phyloP scores from a whole-genome alignment of 2,113 vertebrate genomes.

The Poeciliopsis prolifica region DNA sequence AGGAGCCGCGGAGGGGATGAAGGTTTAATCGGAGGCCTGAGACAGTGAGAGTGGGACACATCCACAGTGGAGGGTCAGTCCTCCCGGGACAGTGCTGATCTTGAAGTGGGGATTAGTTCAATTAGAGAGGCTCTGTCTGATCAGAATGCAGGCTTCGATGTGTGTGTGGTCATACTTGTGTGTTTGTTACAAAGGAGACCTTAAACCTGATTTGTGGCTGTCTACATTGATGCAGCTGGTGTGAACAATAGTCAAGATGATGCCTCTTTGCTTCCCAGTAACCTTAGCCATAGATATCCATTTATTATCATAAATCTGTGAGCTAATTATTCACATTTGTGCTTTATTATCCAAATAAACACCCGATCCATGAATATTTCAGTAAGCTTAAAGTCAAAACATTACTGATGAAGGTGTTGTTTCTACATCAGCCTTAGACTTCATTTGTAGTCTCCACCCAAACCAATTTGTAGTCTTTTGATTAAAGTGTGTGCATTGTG shows the following conservation, averaged over 20 bases:
- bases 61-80: conserved; percentile 75
- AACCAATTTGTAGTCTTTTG: background rate
- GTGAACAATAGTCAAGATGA: conserved; percentile 51
- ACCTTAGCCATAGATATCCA: conserved; percentile 49
- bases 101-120: conserved; percentile 94
- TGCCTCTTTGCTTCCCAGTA: conserved; percentile 45
- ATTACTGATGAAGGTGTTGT: background rate
- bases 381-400: conserved; percentile 12
- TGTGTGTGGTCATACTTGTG: conserved; percentile 30
- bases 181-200: conserved; percentile 23
- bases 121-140: conserved; percentile 83
- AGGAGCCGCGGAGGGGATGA: conserved; percentile 75
- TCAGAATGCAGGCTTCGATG: conserved; percentile 57
- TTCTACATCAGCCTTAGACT: background rate
- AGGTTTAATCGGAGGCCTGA: conserved; percentile 66
- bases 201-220: conserved; percentile 64
- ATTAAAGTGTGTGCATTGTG: background rate
- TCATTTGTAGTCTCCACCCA: background rate
- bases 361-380: conserved; percentile 63
- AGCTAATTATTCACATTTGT: conserved; percentile 44
- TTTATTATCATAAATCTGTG: conserved; percentile 54
- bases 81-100: conserved; percentile 83
- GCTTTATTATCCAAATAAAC: conserved; percentile 39
- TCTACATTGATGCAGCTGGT: conserved; percentile 56
- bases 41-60: conserved; percentile 54